These are phyloP conservation scores for Thryonomys swinderianus DNA, from an alignment of 2,113 vertebrate species.

Conservation along the genomic window DNA sequence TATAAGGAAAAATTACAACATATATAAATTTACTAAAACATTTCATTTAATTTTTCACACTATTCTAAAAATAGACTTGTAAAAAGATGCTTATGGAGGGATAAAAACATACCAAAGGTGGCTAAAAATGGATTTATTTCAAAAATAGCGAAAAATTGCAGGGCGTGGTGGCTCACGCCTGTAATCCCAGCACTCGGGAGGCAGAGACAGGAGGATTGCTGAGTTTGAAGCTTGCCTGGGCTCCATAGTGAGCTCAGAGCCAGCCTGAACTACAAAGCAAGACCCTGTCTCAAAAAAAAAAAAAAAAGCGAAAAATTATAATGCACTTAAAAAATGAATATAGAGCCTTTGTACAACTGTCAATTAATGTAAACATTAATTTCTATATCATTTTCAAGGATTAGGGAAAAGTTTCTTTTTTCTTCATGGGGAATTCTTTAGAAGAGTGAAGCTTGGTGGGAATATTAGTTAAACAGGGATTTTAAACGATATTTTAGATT, in stretches of 20 bases:
- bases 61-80: constrained; percentile 25
- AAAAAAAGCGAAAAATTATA: constrained; percentile 23
- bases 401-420: background rate
- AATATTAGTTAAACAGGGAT: background rate
- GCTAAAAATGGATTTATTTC: background rate
- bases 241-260: too few species aligned
- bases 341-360: background rate
- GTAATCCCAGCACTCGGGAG: too few species aligned
- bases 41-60: constrained; percentile 39
- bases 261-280: too few species aligned
- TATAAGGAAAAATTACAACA: background rate
- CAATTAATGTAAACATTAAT: background rate
- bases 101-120: background rate
- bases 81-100: background rate
- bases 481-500: constrained; percentile 29
- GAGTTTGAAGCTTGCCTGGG: too few species aligned
- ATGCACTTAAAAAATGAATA: constrained; percentile 44
- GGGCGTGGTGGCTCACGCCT: too few species aligned
- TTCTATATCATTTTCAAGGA: background rate
- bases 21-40: constrained; percentile 7
- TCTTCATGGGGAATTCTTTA: background rate
- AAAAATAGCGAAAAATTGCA: constrained; percentile 20
- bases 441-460: background rate
- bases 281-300: too few species aligned
- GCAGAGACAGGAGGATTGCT: too few species aligned